Evolutionary conservation across 2,113 vertebrate genomes (phyloP), one percentile per base, ranked within the genome.

Genomic region (Lampris megalopsis): DNA sequence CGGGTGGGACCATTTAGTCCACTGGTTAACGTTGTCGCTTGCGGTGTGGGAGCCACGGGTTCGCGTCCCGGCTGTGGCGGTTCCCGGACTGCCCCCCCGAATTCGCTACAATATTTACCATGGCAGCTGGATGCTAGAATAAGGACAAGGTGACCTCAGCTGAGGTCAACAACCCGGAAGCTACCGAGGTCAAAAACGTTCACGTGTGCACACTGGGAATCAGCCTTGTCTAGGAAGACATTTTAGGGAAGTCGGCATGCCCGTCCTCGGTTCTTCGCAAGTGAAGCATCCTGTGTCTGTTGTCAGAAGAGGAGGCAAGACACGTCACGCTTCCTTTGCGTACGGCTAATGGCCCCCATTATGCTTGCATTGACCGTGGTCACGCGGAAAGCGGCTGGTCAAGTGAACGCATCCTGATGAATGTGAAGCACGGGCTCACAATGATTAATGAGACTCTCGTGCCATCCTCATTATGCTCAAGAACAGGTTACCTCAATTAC

Each of bases 141-240:
- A 80, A 66, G 61, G 52, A 56, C 4, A 72, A 41, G 11, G 37
- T 61, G 62, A 24, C 24, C 24, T 24, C 24, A 24, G 24, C 24
- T 24, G 24, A 24, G 24, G 24, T 24, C 24, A 24, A 24, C 24
- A 24, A 24, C 24, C 24, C 24, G 56, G 71, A 87, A 56, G 43
- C 67, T 64, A 66, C 82, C 8, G 53, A 73, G 57, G 76, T 57
- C 56, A 70, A 41, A 58, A 11, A 81, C 71, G 63, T 71, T 77
- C 63, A 85, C 80, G 72, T 80, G 80, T 74, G 71, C 68, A 72
- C 4, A 42, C 80, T 85, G 77, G 40, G 74, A 78, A 85, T 79
- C 1, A 72, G 36, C 43, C 35, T 1, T 40, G 43, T 78, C 75
- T 68, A 6, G n/a, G 10, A 77, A 68, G 48, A 89, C 62, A 45